These are phyloP conservation scores for Agrypnia vestita DNA, from an alignment of 1,140 invertebrate genomes.

Conservation along the genomic window DNA sequence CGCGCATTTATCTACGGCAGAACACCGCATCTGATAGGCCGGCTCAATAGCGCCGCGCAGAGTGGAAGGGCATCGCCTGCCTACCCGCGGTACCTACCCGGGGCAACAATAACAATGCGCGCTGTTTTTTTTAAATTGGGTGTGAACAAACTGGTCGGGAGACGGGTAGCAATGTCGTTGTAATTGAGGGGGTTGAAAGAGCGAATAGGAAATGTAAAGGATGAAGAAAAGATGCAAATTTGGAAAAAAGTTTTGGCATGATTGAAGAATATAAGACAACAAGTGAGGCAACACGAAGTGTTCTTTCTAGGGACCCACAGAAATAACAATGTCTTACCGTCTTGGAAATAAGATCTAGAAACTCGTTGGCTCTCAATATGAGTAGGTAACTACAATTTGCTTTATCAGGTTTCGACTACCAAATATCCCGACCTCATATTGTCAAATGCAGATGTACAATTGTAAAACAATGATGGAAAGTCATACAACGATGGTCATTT, in stretches of 20 bases:
- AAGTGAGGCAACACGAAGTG: too few relatives aligned
- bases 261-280: too few relatives aligned
- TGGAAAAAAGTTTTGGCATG: not conserved
- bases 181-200: not conserved
- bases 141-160: constrained; percentile 38
- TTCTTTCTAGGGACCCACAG: too few relatives aligned
- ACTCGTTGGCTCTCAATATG: too few relatives aligned
- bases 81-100: not conserved
- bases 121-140: constrained; percentile 5
- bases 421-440: too few relatives aligned
- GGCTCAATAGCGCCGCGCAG: constrained; percentile 24
- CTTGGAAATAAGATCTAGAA: too few relatives aligned
- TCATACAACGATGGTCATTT: too few relatives aligned
- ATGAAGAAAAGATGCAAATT: not conserved
- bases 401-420: too few relatives aligned
- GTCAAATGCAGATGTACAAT: too few relatives aligned
- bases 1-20: constrained; percentile 58
- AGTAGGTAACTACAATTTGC: too few relatives aligned
- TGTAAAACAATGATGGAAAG: too few relatives aligned
- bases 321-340: too few relatives aligned
- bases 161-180: not conserved
- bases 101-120: not conserved
- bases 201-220: not conserved
- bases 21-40: constrained; percentile 46
- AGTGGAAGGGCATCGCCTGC: constrained; percentile 21